These are phyloP conservation scores for Neodiprion pinetum DNA, from an alignment of 1,140 invertebrate genomes.

Conservation along the genomic window DNA sequence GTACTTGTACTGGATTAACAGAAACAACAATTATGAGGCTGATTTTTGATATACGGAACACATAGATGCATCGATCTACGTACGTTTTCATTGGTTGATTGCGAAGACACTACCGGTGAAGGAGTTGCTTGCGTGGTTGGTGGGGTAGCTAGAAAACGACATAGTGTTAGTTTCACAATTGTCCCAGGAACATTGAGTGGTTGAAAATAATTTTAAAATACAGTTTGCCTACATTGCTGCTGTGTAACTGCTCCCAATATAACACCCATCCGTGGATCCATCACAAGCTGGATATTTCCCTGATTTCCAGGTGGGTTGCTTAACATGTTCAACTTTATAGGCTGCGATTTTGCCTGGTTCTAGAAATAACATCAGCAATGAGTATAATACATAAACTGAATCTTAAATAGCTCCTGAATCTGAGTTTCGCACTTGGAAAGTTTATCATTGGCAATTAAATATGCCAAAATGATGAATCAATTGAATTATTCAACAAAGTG, in stretches of 20 bases:
- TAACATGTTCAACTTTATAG: slow-evolving; percentile 55
- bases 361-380: slow-evolving; percentile 26
- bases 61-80: slow-evolving; percentile 14
- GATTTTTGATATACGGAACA: not conserved
- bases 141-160: slow-evolving; percentile 14
- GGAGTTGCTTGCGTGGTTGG: slow-evolving; percentile 25
- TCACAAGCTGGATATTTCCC: slow-evolving; percentile 62
- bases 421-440: slow-evolving; percentile 1
- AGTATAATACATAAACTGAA: slow-evolving; percentile 14
- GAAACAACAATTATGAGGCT: not conserved
- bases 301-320: slow-evolving; percentile 50
- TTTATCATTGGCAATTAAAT: not conserved
- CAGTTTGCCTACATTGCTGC: slow-evolving; percentile 33
- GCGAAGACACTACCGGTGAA: slow-evolving; percentile 25
- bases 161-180: not conserved
- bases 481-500: not conserved
- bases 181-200: too few species aligned
- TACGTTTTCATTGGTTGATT: slow-evolving; percentile 35
- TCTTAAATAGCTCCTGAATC: not conserved
- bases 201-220: not conserved
- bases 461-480: slow-evolving; percentile 25
- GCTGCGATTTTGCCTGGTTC: slow-evolving; percentile 47
- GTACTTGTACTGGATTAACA: slow-evolving; percentile 39
- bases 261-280: slow-evolving; percentile 62
- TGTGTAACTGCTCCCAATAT: slow-evolving; percentile 59